A percentile compares a stretch with the other conserved stretches of the same genome.
phyloP scores from a whole-genome alignment of 1,140 invertebrate species.

The Zophobas atratus region DNA sequence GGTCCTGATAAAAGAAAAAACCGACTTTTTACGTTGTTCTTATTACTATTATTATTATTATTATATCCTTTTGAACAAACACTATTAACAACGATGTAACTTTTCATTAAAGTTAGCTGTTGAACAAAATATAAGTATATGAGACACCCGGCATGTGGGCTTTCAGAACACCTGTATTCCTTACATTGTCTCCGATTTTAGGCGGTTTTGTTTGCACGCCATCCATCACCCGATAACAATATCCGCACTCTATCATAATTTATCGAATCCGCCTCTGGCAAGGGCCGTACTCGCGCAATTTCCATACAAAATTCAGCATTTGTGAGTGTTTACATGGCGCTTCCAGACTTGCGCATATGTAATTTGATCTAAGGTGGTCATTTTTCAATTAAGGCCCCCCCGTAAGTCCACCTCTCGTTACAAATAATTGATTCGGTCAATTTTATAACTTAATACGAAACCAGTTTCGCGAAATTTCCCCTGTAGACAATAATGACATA shows the following conservation, averaged over 20 bases:
- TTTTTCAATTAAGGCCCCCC: conserved; percentile 50
- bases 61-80: too few species aligned
- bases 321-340: conserved; percentile 52
- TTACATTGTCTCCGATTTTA: too few species aligned
- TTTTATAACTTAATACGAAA: conserved; percentile 15
- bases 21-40: neutral
- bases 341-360: conserved; percentile 52
- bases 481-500: conserved; percentile 16
- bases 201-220: neutral
- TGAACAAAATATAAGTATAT: too few species aligned
- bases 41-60: too few species aligned
- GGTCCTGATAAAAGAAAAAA: neutral
- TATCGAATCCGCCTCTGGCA: conserved; percentile 49
- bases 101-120: too few species aligned
- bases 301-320: conserved; percentile 55
- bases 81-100: too few species aligned
- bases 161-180: too few species aligned
- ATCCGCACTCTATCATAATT: conserved; percentile 48
- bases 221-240: conserved; percentile 35
- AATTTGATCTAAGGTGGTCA: conserved; percentile 50
- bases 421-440: conserved; percentile 1
- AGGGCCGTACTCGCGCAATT: conserved; percentile 54
- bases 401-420: conserved; percentile 6
- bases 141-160: too few species aligned
- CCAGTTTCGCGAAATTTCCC: neutral